These are phyloP conservation scores for Chrysopa pallens DNA, from an alignment of 1,140 invertebrate species.

Conservation along the genomic window DNA sequence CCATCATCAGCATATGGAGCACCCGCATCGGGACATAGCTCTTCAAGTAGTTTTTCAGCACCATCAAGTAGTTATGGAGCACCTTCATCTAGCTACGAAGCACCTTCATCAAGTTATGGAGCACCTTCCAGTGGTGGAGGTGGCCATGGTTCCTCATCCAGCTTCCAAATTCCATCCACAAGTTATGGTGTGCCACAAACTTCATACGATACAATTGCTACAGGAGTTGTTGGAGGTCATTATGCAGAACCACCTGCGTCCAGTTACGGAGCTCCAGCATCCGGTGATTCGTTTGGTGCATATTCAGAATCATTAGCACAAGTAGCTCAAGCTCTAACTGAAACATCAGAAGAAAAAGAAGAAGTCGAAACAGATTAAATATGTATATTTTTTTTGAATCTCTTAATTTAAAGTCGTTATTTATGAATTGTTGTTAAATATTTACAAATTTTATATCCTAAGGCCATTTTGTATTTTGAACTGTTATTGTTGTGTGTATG, in stretches of 20 bases:
- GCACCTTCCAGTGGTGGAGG: not conserved
- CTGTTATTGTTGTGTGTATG: no score
- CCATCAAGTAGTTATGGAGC: not conserved
- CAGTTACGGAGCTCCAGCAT: no score
- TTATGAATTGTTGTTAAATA: no score
- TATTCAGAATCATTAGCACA: no score
- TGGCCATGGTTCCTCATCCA: not conserved
- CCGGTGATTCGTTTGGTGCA: no score
- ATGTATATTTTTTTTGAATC: no score
- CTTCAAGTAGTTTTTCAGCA: not conserved
- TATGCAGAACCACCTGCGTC: not conserved
- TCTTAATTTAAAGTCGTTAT: no score
- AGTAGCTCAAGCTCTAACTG: no score
- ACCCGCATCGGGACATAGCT: not conserved
- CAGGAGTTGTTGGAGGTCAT: not conserved
- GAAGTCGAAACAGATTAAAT: no score
- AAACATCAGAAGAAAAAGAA: no score
- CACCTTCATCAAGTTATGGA: not conserved
- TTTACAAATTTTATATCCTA: no score
- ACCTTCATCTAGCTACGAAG: not conserved
- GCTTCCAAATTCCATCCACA: not conserved
- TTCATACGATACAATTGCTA: not conserved
- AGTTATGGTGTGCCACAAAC: not conserved
- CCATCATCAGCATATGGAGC: not conserved
- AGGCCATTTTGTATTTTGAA: no score